Percentiles rank a stretch among this genome's conserved stretches.
Conservation (phyloP, 2,113 vertebrate genomes). For the Cinclus cinclus region DNA sequence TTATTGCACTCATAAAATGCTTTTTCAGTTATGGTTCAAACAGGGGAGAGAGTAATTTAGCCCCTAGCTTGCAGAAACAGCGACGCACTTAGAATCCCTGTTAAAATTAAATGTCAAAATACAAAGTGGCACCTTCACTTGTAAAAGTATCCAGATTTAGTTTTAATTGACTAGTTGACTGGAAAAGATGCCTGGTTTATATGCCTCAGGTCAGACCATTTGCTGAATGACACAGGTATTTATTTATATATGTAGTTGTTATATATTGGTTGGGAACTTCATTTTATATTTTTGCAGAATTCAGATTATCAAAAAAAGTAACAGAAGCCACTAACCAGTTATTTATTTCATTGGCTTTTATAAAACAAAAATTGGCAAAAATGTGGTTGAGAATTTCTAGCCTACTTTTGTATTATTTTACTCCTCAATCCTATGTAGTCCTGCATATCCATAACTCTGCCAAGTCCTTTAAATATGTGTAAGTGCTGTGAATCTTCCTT, state of each 20-base stretch:
- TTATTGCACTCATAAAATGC: conserved; percentile 21
- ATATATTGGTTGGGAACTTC: background rate
- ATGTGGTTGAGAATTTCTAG: background rate
- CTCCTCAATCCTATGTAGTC: background rate
- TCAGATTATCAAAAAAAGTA: background rate
- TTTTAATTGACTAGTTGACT: background rate
- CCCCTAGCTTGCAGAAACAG: background rate
- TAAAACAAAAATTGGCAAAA: background rate
- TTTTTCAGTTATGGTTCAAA: conserved; percentile 6
- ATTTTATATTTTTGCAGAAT: background rate
- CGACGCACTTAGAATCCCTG: background rate
- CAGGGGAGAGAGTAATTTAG: background rate
- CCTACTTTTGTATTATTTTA: background rate
- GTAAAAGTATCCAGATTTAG: background rate
- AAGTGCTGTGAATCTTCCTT: background rate
- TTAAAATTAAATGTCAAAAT: background rate
- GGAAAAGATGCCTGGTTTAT: background rate
- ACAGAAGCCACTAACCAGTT: background rate
- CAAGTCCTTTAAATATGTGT: background rate
- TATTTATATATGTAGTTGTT: background rate
- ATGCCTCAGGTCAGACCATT: background rate
- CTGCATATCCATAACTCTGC: background rate
- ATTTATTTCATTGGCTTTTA: background rate
- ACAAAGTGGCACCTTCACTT: background rate
- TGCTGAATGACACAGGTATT: background rate